Conservation (phyloP, 2,113 vertebrate genomes). For the Telmatochromis brachygnathus region DNA sequence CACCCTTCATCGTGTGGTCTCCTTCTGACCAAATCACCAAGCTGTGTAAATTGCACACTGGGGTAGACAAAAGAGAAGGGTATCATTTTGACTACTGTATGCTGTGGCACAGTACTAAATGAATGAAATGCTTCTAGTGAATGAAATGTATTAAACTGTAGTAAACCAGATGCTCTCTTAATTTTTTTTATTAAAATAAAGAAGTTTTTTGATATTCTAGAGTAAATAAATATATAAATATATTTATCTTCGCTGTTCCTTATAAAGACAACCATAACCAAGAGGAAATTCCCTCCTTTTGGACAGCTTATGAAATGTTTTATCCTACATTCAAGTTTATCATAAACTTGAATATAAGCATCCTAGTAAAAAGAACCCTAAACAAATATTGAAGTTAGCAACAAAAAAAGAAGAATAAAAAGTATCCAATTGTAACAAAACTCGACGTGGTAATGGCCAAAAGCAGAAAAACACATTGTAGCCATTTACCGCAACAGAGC, state of each 20-base stretch:
- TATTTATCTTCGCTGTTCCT: slow-evolving; percentile 5
- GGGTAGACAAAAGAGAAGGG: slow-evolving; percentile 41
- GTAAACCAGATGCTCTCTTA: neutral
- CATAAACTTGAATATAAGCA: neutral
- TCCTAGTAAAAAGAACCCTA: neutral
- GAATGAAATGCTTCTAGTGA: slow-evolving; percentile 16
- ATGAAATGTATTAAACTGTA: neutral
- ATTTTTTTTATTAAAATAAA: neutral
- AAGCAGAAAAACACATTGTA: neutral
- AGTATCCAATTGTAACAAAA: neutral
- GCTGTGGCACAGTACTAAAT: slow-evolving; percentile 20
- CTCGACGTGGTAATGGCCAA: neutral
- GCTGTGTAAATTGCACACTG: slow-evolving; percentile 50
- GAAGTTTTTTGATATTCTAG: neutral
- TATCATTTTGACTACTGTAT: slow-evolving; percentile 43
- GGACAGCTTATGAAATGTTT: neutral
- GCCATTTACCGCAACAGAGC: neutral
- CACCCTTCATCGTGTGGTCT: slow-evolving; percentile 63
- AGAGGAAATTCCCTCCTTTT: neutral
- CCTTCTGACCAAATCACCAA: slow-evolving; percentile 57
- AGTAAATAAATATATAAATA: neutral
- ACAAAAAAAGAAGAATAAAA: neutral
- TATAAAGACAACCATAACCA: neutral
- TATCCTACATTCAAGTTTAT: neutral
- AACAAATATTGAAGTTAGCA: neutral